These are phyloP conservation scores for Ascaphus truei DNA, from an alignment of 2,113 vertebrate species.

Conservation along the genomic window DNA sequence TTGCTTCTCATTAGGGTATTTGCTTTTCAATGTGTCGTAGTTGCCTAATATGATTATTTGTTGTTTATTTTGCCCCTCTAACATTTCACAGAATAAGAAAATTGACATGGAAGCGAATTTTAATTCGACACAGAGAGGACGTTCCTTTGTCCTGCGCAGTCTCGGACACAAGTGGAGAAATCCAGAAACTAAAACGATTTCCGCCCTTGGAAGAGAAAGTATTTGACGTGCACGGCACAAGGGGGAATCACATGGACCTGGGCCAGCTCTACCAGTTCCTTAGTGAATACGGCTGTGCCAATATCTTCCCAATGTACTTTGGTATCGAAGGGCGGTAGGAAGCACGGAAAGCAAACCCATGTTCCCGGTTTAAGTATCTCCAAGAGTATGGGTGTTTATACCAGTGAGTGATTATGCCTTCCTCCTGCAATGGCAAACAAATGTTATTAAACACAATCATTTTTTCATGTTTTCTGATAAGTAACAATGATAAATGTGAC, in stretches of 20 bases:
- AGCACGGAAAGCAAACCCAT: no score
- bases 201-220: constrained; percentile 81
- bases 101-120: constrained; percentile 93
- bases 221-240: constrained; percentile 80
- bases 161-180: constrained; percentile 33
- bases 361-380: no score
- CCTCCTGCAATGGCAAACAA: no score
- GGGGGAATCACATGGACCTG: constrained; percentile 93
- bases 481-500: no score
- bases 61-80: no score
- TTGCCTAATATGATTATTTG: no score
- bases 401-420: no score
- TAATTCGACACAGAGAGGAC: constrained; percentile 92
- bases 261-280: constrained; percentile 91
- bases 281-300: constrained; percentile 75
- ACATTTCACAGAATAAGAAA: constrained; percentile 74
- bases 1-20: no score
- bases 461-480: no score
- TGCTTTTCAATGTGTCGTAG: no score
- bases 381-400: no score
- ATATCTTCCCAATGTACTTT: constrained; percentile 85
- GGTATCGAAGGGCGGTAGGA: constrained; percentile 67
- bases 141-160: constrained; percentile 59
- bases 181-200: constrained; percentile 67
- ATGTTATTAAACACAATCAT: no score